These are phyloP conservation scores for Saccostrea cuccullata DNA, from an alignment of 1,140 invertebrate species.

Conservation along the genomic window DNA sequence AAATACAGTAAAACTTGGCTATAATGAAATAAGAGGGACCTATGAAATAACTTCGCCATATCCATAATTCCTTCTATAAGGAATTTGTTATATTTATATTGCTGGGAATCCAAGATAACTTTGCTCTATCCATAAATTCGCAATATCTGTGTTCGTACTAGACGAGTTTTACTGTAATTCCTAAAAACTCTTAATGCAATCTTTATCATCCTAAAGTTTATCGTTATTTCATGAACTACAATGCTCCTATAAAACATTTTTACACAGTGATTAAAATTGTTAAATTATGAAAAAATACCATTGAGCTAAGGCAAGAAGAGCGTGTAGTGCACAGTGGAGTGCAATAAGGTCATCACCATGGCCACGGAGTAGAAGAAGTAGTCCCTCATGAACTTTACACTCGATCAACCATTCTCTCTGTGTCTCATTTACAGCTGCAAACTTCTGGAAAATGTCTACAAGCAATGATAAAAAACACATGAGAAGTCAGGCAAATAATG, in stretches of 20 bases:
- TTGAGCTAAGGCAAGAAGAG: constrained; percentile 64
- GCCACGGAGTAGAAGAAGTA: constrained; percentile 47
- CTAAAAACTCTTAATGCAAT: too few species aligned
- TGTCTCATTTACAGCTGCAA: constrained; percentile 68
- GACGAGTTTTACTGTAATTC: too few species aligned
- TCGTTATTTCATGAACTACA: neutral
- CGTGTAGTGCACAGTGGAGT: constrained; percentile 66
- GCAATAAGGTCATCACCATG: constrained; percentile 63
- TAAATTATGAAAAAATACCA: constrained; percentile 52
- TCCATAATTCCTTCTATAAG: too few species aligned
- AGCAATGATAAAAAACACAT: neutral
- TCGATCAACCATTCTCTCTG: constrained; percentile 73
- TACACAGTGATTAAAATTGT: too few species aligned
- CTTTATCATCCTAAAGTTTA: too few species aligned
- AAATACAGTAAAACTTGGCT: too few species aligned
- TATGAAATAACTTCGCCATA: too few species aligned
- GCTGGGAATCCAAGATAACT: too few species aligned
- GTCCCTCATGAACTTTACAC: constrained; percentile 68
- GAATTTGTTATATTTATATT: too few species aligned
- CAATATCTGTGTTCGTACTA: too few species aligned
- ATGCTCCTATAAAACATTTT: neutral
- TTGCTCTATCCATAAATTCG: too few species aligned
- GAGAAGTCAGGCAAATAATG: neutral
- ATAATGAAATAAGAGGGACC: too few species aligned
- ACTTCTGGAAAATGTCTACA: constrained; percentile 78